Percentiles rank a stretch among this genome's conserved stretches.
Evolutionary conservation across 1,140 invertebrate genomes (phyloP).

Genomic region (Drosophila saltans): DNA sequence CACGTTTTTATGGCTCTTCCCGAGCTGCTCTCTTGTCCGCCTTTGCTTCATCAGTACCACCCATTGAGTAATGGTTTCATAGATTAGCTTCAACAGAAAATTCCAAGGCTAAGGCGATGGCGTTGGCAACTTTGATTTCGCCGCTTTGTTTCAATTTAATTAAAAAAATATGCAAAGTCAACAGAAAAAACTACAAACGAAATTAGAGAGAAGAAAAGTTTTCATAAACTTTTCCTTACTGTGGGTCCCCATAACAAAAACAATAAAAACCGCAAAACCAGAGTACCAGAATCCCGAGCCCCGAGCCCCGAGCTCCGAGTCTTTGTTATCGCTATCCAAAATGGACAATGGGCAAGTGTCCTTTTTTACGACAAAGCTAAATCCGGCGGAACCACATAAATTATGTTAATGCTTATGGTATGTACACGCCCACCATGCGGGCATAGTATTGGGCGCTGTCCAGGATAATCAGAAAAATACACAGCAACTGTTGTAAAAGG

Average conservation of each 20-base stretch:
- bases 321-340: constrained; percentile 79
- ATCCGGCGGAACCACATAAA: constrained; percentile 83
- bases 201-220: constrained; percentile 62
- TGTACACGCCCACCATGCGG: constrained; percentile 75
- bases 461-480: constrained; percentile 78
- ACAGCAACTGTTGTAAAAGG: constrained; percentile 49
- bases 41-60: background rate
- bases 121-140: constrained; percentile 60
- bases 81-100: constrained; percentile 59
- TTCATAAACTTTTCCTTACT: constrained; percentile 69
- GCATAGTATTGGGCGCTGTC: constrained; percentile 33
- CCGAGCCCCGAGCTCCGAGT: constrained; percentile 25
- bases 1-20: constrained; percentile 72
- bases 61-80: constrained; percentile 56
- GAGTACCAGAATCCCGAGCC: constrained; percentile 34
- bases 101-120: background rate
- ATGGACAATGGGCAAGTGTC: constrained; percentile 73
- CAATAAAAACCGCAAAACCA: constrained; percentile 76
- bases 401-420: constrained; percentile 82
- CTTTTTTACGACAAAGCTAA: constrained; percentile 80
- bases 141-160: constrained; percentile 65
- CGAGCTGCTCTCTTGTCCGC: background rate
- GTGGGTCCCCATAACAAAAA: constrained; percentile 71
- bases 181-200: constrained; percentile 74
- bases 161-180: constrained; percentile 82